These are phyloP conservation scores for Callyntrura guangdongensis DNA, from an alignment of 2,888 invertebrate genomes.

Conservation along the genomic window DNA sequence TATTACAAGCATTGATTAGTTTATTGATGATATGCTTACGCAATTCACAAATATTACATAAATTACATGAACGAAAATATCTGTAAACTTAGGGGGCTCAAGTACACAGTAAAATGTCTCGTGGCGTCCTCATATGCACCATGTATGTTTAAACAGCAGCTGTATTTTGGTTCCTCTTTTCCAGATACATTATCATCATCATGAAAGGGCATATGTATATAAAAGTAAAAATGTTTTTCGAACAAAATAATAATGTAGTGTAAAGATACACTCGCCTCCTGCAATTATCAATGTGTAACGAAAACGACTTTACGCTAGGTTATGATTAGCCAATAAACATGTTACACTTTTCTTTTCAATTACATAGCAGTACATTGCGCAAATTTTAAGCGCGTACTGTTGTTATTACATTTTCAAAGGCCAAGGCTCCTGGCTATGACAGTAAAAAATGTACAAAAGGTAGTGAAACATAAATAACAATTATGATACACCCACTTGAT, in stretches of 20 bases:
- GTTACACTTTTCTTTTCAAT: neutral
- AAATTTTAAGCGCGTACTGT: neutral
- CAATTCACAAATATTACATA: too few species aligned
- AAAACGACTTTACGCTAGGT: slow-evolving; percentile 14
- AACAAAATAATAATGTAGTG: neutral
- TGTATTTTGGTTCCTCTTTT: too few species aligned
- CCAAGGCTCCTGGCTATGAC: neutral
- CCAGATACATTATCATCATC: too few species aligned
- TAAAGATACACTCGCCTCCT: too few species aligned
- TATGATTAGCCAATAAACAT: neutral
- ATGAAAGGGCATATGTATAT: too few species aligned
- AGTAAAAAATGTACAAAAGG: neutral
- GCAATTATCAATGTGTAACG: neutral
- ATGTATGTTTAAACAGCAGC: too few species aligned
- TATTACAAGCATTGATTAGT: too few species aligned
- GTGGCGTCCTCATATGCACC: too few species aligned
- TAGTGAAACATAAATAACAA: slow-evolving; percentile 16
- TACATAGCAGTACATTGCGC: neutral
- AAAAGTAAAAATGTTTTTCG: neutral
- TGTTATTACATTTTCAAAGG: neutral
- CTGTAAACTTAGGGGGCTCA: too few species aligned
- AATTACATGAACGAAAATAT: too few species aligned
- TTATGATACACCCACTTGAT: slow-evolving; percentile 18
- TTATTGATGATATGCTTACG: too few species aligned
- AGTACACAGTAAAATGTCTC: too few species aligned